phyloP scores from a whole-genome alignment of 1,140 invertebrate genomes.

The Papilio xuthus region DNA sequence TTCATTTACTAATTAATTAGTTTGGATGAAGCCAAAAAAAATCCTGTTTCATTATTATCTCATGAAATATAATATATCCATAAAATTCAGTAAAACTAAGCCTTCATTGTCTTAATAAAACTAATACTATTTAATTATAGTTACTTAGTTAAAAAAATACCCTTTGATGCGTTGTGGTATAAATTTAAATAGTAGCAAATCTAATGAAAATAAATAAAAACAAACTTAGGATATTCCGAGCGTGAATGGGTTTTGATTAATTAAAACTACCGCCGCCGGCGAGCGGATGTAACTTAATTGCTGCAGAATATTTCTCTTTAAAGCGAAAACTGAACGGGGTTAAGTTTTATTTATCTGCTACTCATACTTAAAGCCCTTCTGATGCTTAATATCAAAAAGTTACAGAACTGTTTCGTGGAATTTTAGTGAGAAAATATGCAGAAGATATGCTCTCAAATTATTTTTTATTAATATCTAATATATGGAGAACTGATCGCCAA shows the following conservation, averaged over 20 bases:
- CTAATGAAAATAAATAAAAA: slow-evolving; percentile 11
- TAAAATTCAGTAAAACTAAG: neutral
- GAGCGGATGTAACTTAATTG: slow-evolving; percentile 23
- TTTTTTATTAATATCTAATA: too few species aligned
- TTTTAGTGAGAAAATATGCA: neutral
- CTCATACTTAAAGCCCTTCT: neutral
- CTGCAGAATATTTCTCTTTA: slow-evolving; percentile 23
- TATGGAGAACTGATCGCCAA: too few species aligned
- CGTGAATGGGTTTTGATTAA: slow-evolving; percentile 26
- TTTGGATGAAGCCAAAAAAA: too few species aligned
- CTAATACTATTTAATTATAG: neutral
- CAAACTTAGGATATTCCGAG: slow-evolving; percentile 24
- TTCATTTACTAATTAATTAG: too few species aligned
- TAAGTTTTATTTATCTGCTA: slow-evolving; percentile 3
- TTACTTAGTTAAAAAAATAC: neutral
- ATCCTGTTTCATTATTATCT: too few species aligned
- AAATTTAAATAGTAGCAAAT: slow-evolving; percentile 4
- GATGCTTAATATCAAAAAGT: neutral
- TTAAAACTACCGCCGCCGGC: slow-evolving; percentile 22
- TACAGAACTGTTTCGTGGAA: neutral
- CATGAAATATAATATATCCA: too few species aligned
- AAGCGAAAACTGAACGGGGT: neutral
- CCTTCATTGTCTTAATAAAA: neutral
- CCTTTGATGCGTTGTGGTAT: neutral
- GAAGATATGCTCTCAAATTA: too few species aligned